Base-by-base conservation (phyloP, 1,140 invertebrate species). In the Amyelois transitella region DNA sequence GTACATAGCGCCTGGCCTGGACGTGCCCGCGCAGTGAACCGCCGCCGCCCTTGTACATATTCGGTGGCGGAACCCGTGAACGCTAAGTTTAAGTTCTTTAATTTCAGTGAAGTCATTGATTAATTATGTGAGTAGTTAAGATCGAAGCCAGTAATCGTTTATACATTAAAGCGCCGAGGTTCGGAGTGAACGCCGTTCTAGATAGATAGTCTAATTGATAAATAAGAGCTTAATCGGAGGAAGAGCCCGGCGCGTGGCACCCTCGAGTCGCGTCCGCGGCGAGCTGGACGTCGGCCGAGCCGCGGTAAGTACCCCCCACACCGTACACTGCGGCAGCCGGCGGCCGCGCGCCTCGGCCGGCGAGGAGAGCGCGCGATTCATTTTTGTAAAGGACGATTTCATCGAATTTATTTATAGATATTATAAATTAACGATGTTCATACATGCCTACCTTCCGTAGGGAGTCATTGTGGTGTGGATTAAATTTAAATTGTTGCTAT, bases 361-460 rank as follows among this genome's bases (percentile, higher is more conserved):
- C 66, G 68, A 62, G 67, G 56, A 57, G 60, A 61, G 66, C 66
- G 60, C 68, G 64, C 60, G 53, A 64, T 66, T 59, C 77, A 69
- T 44, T 70, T 69, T 72, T 70, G 72, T 73, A 73, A 83, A 66
- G 80, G 84, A 87, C 82, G 72, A 82, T 85, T 81, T 77, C 84
- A 83, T 84, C 84, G 84, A 87, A 87, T 87, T 87, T 87, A 87
- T 85, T 85, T 82, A 77, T 85, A 85, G 81, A 77, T 81, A 80
- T 82, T 82, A 73, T 77, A 76, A 81, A 86, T 69, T 77, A 74
- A 83, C 69, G 73, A 82, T 73, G 75, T 77, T 75, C 75, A 74
- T 73, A 64, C 67, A 63, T 64, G 66, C 75, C 80, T 75, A 70
- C 75, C 70, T 61, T 68, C 64, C 66, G 72, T 69, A 71, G 80